Percentiles rank a stretch among this genome's conserved stretches.
Conservation (phyloP, 2,888 invertebrate genomes). For the Rhogogaster chlorosoma region DNA sequence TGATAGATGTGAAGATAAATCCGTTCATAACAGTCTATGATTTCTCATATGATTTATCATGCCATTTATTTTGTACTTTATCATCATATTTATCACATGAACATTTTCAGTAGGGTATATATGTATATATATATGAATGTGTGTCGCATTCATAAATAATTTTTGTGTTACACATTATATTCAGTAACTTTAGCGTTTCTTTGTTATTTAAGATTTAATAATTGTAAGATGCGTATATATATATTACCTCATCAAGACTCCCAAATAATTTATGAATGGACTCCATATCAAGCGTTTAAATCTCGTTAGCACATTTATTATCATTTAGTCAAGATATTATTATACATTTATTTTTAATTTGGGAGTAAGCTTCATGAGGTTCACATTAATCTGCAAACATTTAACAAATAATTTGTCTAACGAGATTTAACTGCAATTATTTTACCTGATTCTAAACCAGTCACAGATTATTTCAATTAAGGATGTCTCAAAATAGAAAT, state of each 20-base stretch:
- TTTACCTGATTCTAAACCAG: conserved; percentile 18
- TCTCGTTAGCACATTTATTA: conserved; percentile 73
- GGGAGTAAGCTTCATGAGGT: conserved; percentile 77
- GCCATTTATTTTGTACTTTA: too few relatives aligned
- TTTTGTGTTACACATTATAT: background rate
- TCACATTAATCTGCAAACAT: conserved; percentile 65
- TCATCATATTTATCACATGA: too few relatives aligned
- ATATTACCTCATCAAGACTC: conserved; percentile 76
- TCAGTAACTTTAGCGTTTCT: conserved; percentile 42
- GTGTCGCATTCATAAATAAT: conserved; percentile 43
- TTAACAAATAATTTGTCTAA: conserved; percentile 69
- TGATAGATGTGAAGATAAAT: too few relatives aligned
- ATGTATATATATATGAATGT: conserved; percentile 9
- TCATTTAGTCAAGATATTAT: conserved; percentile 29
- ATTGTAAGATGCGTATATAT: conserved; percentile 32
- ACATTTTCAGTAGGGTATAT: background rate
- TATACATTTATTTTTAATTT: conserved; percentile 67
- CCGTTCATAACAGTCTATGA: too few relatives aligned
- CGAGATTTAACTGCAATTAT: conserved; percentile 76
- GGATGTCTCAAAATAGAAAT: background rate
- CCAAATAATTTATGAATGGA: conserved; percentile 77
- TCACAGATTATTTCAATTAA: background rate
- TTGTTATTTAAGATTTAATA: conserved; percentile 49
- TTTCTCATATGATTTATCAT: too few relatives aligned
- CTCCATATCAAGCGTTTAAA: conserved; percentile 72